Evolutionary conservation across 2,888 invertebrate species (phyloP).

Genomic region (Drosophila eohydei): DNA sequence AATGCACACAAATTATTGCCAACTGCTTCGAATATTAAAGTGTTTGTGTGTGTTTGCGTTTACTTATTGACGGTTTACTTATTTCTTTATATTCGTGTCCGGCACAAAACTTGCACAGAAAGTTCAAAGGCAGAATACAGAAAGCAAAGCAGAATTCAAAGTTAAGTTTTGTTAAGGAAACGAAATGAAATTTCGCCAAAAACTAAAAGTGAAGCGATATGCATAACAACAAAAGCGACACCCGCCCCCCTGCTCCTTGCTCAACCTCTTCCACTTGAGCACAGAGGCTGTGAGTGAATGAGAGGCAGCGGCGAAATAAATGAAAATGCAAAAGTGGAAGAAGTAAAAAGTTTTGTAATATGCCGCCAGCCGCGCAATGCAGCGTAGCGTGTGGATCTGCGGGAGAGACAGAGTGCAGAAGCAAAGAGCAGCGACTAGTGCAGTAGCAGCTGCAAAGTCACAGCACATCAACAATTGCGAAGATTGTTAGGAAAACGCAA

Average conservation of each 20-base stretch:
- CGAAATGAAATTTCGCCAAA: slow-evolving; percentile 59
- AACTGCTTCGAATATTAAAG: slow-evolving; percentile 22
- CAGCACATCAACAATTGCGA: slow-evolving; percentile 14
- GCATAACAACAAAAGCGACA: slow-evolving; percentile 47
- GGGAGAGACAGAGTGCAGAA: background rate
- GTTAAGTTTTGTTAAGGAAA: slow-evolving; percentile 50
- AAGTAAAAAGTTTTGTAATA: slow-evolving; percentile 77
- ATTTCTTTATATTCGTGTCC: slow-evolving; percentile 52
- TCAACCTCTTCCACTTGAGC: background rate
- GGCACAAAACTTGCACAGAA: slow-evolving; percentile 42
- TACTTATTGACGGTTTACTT: slow-evolving; percentile 50
- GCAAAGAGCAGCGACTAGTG: slow-evolving; percentile 1
- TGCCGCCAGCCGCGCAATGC: slow-evolving; percentile 22
- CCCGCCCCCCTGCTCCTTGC: background rate
- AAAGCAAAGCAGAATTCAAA: slow-evolving; percentile 38
- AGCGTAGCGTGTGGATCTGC: slow-evolving; percentile 24
- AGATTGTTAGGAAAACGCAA: slow-evolving; percentile 3
- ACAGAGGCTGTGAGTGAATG: slow-evolving; percentile 31
- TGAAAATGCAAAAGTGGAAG: slow-evolving; percentile 67
- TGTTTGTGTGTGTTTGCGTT: slow-evolving; percentile 18
- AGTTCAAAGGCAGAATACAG: slow-evolving; percentile 46
- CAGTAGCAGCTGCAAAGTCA: slow-evolving; percentile 23
- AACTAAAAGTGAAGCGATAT: slow-evolving; percentile 60
- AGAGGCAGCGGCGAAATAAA: slow-evolving; percentile 63
- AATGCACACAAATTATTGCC: slow-evolving; percentile 48